Percentiles rank a stretch among this genome's conserved stretches.
Conservation (phyloP, 35 echinoderm and acorn worm species). For the Holothuria glaberrima region DNA sequence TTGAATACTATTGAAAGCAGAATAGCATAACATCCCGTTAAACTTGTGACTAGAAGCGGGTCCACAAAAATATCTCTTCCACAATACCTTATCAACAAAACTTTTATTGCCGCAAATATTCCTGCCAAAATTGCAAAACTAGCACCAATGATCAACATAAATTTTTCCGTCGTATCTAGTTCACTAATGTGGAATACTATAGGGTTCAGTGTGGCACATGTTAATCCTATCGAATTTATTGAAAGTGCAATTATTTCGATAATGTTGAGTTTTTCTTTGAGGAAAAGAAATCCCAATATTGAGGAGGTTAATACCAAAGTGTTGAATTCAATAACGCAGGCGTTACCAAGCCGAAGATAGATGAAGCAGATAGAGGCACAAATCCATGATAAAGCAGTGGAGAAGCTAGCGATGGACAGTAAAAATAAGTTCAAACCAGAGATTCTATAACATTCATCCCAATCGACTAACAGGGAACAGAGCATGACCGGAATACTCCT, state of each 20-base stretch:
- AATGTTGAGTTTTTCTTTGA: neutral
- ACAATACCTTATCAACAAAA: neutral
- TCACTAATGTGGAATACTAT: neutral
- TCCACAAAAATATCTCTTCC: neutral
- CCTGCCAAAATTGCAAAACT: neutral
- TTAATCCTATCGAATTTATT: neutral
- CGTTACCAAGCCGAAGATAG: slow-evolving; percentile 23
- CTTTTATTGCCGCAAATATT: slow-evolving; percentile 2
- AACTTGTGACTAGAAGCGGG: neutral
- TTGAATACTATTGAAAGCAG: neutral
- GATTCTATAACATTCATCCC: neutral
- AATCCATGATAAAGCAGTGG: slow-evolving; percentile 15
- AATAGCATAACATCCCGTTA: neutral
- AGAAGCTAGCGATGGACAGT: neutral
- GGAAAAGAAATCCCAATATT: neutral
- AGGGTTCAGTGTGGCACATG: neutral
- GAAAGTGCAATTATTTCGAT: neutral
- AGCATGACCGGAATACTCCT: neutral
- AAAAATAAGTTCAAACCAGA: neutral
- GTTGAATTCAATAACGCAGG: slow-evolving; percentile 12
- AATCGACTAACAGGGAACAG: neutral
- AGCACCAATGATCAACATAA: neutral
- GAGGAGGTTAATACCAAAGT: neutral
- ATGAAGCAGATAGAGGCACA: neutral
- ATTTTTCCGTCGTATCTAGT: neutral